A percentile compares a stretch with the other conserved stretches of the same genome.
phyloP scores from a whole-genome alignment of 2,113 vertebrate species.

The Jaculus jaculus region DNA sequence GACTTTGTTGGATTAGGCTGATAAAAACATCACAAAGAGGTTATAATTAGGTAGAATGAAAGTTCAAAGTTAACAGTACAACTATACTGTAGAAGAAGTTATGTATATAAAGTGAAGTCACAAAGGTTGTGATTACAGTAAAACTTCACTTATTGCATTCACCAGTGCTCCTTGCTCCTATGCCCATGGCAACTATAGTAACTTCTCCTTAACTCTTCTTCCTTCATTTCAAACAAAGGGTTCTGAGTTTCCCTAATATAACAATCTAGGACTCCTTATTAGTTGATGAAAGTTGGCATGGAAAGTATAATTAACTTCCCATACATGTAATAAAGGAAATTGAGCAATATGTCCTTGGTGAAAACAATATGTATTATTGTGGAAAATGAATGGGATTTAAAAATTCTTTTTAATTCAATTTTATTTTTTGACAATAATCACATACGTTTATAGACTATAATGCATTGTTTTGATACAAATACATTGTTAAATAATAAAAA shows the following conservation, averaged over 20 bases:
- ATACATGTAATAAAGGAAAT: neutral
- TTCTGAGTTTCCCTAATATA: neutral
- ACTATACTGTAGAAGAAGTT: neutral
- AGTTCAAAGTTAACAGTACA: neutral
- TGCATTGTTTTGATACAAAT: neutral
- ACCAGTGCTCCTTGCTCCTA: neutral
- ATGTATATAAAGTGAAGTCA: neutral
- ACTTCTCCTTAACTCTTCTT: neutral
- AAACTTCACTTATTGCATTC: neutral
- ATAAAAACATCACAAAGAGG: neutral
- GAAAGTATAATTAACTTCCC: conserved; percentile 5
- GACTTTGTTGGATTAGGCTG: neutral
- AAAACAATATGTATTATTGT: neutral
- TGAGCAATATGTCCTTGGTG: neutral
- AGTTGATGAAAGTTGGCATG: neutral
- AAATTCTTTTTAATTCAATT: neutral
- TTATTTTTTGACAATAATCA: neutral
- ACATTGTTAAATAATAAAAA: neutral
- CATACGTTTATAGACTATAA: neutral
- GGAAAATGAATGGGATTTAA: neutral
- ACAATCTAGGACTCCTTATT: neutral
- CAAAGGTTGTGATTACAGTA: neutral
- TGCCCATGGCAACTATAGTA: neutral
- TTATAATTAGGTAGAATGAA: neutral
- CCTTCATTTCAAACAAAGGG: neutral